Conservation (phyloP, 2,113 vertebrate genomes). For the Xiphophorus couchianus region DNA sequence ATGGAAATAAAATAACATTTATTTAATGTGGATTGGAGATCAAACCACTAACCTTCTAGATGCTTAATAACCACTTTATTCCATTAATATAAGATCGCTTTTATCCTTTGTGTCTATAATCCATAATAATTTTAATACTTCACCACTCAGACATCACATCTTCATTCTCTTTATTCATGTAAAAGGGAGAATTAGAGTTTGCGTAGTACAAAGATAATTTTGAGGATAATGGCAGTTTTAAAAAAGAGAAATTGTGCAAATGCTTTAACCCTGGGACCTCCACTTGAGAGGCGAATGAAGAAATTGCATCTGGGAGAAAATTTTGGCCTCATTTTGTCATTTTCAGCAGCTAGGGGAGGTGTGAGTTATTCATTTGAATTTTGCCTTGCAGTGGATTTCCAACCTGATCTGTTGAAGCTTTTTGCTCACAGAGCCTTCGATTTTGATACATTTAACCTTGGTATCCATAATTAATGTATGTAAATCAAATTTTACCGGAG, state of each 20-base stretch:
- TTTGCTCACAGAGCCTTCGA: neutral
- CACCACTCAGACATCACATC: constrained; percentile 6
- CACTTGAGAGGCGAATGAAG: constrained; percentile 15
- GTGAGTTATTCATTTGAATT: neutral
- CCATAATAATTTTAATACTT: constrained; percentile 32
- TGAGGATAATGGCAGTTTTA: constrained; percentile 36
- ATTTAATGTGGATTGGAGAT: neutral
- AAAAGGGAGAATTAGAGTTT: constrained; percentile 23
- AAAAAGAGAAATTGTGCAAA: constrained; percentile 20
- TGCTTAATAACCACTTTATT: neutral
- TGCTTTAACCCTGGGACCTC: constrained; percentile 7
- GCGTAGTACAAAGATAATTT: constrained; percentile 46
- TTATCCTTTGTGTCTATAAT: constrained; percentile 6
- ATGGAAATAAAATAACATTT: too few relatives aligned
- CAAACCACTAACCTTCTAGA: neutral
- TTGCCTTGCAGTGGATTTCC: neutral
- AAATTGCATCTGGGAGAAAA: constrained; percentile 4
- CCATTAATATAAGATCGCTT: neutral
- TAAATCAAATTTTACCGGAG: constrained; percentile 16
- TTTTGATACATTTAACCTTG: constrained; percentile 11
- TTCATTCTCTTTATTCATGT: constrained; percentile 30
- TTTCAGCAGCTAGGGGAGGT: neutral
- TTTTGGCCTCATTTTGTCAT: constrained; percentile 18
- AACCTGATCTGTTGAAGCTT: neutral
- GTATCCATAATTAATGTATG: constrained; percentile 37